These are phyloP conservation scores for Lanius collurio DNA, from an alignment of 2,113 vertebrate species.

Conservation along the genomic window DNA sequence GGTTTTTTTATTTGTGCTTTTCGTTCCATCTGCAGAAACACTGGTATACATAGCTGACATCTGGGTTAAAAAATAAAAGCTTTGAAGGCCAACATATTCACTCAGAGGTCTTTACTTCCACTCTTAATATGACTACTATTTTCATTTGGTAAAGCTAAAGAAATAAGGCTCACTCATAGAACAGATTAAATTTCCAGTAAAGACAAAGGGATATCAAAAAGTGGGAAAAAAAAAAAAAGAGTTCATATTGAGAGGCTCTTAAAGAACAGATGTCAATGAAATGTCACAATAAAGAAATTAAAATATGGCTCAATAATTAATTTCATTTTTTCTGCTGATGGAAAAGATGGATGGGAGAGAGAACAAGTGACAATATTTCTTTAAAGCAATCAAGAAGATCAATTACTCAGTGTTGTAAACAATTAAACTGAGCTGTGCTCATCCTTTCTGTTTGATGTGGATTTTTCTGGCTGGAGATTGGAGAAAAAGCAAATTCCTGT, in stretches of 20 bases:
- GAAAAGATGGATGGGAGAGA: background rate
- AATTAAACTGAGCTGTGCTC: background rate
- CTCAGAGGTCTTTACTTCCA: background rate
- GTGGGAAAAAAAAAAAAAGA: background rate
- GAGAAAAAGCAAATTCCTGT: background rate
- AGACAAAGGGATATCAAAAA: background rate
- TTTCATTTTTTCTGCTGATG: background rate
- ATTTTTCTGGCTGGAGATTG: background rate
- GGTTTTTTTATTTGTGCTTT: background rate
- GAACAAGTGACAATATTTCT: background rate
- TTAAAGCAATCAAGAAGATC: background rate
- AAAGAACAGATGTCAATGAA: background rate
- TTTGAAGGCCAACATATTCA: background rate
- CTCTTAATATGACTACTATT: background rate
- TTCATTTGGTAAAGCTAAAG: background rate
- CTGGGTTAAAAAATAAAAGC: background rate
- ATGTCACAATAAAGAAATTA: background rate
- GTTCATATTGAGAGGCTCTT: background rate
- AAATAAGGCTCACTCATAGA: background rate
- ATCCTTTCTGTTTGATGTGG: background rate
- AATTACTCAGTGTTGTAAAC: background rate
- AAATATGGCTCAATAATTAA: background rate
- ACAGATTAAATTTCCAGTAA: background rate
- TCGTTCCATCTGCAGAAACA: background rate
- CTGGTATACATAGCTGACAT: background rate